Evolutionary conservation across 2,797 vertebrate genomes (phyloP), one percentile per base, ranked within the genome.

Genomic region (Neosilurus hyrtlii): DNA sequence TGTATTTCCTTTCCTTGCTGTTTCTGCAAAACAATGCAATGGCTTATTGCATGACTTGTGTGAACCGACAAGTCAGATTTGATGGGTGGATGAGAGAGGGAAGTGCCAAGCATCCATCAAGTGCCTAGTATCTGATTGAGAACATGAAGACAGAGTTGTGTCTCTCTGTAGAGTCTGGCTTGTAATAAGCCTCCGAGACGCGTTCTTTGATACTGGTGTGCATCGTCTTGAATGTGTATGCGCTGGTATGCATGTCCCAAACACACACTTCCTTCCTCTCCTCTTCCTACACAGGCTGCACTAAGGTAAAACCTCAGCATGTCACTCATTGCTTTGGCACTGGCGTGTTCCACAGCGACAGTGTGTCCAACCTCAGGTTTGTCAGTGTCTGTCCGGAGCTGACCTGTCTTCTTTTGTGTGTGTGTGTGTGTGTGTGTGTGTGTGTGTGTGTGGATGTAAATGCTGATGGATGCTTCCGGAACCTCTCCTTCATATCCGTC

Each of bases 381-480:
- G 93, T 95, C 94, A 94, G 91, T 88, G 92, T 94, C 93, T 93
- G 87, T 91, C 92, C 94, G 91, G 92, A 93, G 90, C 91, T 89
- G 91, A 93, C 92, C 93, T 92, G 92, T 94, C 93, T 90, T 84
- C 91, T 93, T 92, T 86, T 85, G 91, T 90, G 78, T 89, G 84
- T 89, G 37, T 43, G 37, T 43, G 37, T 43, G 37, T 43, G 37
- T 43, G 37, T 43, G 37, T 43, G 37, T 43, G 37, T 43, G 37
- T 43, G 37, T 43, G 37, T 43, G 37, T 43, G 37, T 43, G 37
- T 43, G 92, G 90, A 90, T 85, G 87, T 83, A 89, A 90, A 92
- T 82, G 89, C 92, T 94, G 94, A 94, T 90, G 92, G 94, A 95
- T 93, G 90, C 93, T 93, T 93, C 93, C 92, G 93, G 92, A 90